Conservation (phyloP, 2,797 vertebrate species). For the Coregonus suidteri region DNA sequence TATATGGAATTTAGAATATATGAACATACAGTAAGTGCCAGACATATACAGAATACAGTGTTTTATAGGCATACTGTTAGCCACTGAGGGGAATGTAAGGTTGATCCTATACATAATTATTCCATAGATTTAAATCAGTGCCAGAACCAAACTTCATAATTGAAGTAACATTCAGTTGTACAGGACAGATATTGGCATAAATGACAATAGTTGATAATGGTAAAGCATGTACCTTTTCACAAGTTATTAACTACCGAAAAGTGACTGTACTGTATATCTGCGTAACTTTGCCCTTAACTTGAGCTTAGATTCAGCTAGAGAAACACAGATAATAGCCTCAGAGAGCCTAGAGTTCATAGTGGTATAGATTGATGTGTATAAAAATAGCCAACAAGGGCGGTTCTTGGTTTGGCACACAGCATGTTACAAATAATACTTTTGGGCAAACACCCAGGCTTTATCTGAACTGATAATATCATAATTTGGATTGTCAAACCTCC, state of each 20-base stretch:
- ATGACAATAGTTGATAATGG: neutral
- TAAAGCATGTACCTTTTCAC: neutral
- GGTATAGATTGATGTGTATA: neutral
- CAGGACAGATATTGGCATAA: constrained; percentile 20
- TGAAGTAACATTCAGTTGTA: constrained; percentile 47
- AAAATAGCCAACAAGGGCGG: constrained; percentile 35
- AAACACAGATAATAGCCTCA: neutral
- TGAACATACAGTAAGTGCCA: constrained; percentile 23
- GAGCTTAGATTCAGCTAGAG: neutral
- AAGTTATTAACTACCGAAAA: neutral
- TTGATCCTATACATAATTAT: constrained; percentile 5
- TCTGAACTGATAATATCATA: constrained; percentile 13
- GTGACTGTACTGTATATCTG: neutral
- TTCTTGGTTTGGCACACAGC: constrained; percentile 60
- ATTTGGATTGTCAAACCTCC: constrained; percentile 11
- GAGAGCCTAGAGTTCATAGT: neutral
- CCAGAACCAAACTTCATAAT: constrained; percentile 20
- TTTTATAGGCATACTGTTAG: neutral
- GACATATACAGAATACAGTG: constrained; percentile 23
- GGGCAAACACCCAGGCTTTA: constrained; percentile 47
- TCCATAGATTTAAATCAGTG: constrained; percentile 14
- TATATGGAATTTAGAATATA: neutral
- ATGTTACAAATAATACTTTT: constrained; percentile 44
- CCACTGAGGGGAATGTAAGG: constrained; percentile 48
- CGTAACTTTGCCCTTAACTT: neutral